These are phyloP conservation scores for Malurus melanocephalus DNA, from an alignment of 2,113 vertebrate genomes.

Conservation along the genomic window DNA sequence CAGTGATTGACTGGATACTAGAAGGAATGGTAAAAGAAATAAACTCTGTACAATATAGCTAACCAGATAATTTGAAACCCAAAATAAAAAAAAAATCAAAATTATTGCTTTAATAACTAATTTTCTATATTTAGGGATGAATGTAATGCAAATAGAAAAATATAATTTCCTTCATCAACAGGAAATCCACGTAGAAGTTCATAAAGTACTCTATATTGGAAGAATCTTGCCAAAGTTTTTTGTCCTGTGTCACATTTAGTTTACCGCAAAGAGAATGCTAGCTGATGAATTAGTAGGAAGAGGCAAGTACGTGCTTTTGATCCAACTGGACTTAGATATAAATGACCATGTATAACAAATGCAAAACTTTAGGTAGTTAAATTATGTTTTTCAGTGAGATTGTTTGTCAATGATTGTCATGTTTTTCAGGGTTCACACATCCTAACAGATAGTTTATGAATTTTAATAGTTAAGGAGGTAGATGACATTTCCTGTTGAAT, in stretches of 20 bases:
- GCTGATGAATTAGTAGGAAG: background rate
- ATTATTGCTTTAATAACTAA: background rate
- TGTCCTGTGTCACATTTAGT: background rate
- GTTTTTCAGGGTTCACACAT: background rate
- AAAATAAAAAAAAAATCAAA: background rate
- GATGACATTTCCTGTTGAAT: constrained; percentile 63
- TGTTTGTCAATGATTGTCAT: background rate
- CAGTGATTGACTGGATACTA: background rate
- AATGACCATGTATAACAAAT: background rate
- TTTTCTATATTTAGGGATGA: background rate
- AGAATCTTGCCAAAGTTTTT: background rate
- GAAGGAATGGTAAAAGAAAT: background rate
- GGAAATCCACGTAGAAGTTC: background rate
- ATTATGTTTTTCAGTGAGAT: background rate
- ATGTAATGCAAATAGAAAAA: background rate
- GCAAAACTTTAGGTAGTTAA: background rate
- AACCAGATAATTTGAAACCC: background rate
- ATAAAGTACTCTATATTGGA: background rate
- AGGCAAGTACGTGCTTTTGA: background rate
- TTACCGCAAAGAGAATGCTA: background rate
- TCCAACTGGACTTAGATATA: background rate
- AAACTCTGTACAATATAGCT: background rate
- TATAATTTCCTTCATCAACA: background rate
- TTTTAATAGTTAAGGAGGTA: constrained; percentile 43
- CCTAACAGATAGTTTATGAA: background rate